These are phyloP conservation scores for Ammospiza caudacuta DNA, from an alignment of 2,113 vertebrate genomes.

Conservation along the genomic window DNA sequence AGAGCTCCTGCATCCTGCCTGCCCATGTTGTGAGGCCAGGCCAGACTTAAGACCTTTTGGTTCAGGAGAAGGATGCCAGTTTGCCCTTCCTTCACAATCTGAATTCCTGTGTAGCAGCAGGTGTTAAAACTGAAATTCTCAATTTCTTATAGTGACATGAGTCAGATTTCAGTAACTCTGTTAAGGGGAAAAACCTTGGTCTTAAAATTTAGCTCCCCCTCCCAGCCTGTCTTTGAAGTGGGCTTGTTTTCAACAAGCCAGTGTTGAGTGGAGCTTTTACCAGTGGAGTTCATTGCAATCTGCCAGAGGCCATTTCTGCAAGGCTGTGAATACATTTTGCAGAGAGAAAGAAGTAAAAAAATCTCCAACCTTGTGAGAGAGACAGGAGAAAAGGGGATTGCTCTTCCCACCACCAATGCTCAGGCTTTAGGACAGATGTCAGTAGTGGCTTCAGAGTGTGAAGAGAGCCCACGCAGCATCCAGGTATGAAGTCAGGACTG, in stretches of 20 bases:
- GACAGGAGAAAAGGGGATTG: background rate
- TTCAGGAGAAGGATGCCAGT: background rate
- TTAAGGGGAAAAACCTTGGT: background rate
- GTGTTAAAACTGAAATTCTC: background rate
- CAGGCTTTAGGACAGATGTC: background rate
- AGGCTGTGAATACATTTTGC: background rate
- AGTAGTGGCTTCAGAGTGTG: background rate
- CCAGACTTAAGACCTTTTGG: background rate
- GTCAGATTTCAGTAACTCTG: background rate
- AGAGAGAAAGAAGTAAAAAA: background rate
- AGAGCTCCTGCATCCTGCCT: background rate
- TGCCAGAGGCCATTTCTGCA: background rate
- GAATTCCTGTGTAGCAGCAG: background rate
- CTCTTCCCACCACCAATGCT: background rate
- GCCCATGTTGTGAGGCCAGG: background rate
- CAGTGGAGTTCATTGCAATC: background rate
- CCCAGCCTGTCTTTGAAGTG: background rate
- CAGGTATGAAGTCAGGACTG: background rate
- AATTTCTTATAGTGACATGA: background rate
- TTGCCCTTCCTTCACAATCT: background rate
- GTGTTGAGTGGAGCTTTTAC: too few species aligned
- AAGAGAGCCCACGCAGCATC: background rate
- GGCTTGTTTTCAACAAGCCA: background rate
- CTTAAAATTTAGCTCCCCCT: rapidly evolving
- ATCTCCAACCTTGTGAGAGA: background rate